These are phyloP conservation scores for Neosilurus mollespiculum DNA, from an alignment of 2,797 vertebrate species.

Conservation along the genomic window DNA sequence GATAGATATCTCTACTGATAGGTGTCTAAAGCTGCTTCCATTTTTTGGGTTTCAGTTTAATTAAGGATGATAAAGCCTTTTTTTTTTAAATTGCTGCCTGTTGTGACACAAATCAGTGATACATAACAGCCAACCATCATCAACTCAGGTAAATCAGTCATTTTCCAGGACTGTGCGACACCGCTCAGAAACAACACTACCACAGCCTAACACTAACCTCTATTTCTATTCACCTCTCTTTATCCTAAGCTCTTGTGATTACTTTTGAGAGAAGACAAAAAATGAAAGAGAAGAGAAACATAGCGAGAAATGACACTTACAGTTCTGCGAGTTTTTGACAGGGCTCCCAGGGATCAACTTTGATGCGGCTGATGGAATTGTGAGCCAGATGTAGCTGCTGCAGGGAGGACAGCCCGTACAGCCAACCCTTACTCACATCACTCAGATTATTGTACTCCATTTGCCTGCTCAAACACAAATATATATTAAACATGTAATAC, in stretches of 20 bases:
- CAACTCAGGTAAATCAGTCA: too few relatives aligned
- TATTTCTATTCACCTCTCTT: not conserved
- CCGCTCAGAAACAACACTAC: not conserved
- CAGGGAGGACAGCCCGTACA: conserved; percentile 91
- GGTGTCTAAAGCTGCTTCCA: too few relatives aligned
- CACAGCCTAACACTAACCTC: not conserved
- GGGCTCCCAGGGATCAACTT: conserved; percentile 94
- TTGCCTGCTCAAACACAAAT: conserved; percentile 76
- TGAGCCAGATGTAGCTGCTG: conserved; percentile 93
- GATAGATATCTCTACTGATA: too few relatives aligned
- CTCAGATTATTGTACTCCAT: conserved; percentile 96
- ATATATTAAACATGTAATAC: conserved; percentile 19
- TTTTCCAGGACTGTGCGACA: too few relatives aligned
- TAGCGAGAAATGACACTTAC: conserved; percentile 73
- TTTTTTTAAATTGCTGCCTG: too few relatives aligned
- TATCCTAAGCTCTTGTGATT: too few relatives aligned
- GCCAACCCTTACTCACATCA: conserved; percentile 94
- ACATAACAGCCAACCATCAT: too few relatives aligned
- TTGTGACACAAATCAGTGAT: too few relatives aligned
- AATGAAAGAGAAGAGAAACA: not conserved
- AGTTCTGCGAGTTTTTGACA: conserved; percentile 95
- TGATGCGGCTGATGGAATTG: conserved; percentile 91
- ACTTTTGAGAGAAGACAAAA: not conserved
- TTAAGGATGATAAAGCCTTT: too few relatives aligned
- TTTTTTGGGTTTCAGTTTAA: too few relatives aligned